Conservation (phyloP, 2,113 vertebrate genomes). For the Malurus cyaneus region DNA sequence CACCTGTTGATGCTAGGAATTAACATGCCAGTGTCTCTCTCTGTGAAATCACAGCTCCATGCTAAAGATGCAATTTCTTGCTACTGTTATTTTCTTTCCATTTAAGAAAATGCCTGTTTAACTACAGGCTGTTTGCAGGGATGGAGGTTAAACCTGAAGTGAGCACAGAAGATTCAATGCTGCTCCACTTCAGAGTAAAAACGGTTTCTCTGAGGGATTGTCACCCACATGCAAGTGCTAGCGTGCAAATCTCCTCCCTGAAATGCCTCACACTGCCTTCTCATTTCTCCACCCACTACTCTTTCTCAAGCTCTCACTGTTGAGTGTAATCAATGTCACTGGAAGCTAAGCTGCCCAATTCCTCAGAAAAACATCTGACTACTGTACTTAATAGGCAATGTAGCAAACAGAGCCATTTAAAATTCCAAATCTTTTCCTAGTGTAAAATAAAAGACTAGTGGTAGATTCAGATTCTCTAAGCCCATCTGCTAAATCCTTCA, state of each 20-base stretch:
- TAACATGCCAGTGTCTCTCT: background rate
- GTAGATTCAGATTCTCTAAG: slow-evolving; percentile 40
- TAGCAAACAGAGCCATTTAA: slow-evolving; percentile 58
- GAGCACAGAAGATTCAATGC: background rate
- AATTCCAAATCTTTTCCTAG: slow-evolving; percentile 54
- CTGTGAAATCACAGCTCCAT: background rate
- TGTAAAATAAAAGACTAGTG: slow-evolving; percentile 50
- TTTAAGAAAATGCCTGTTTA: background rate
- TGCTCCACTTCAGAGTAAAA: slow-evolving; percentile 6
- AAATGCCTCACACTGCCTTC: slow-evolving; percentile 40
- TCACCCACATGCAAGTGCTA: slow-evolving; percentile 30
- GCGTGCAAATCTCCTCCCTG: slow-evolving; percentile 21
- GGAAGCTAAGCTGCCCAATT: slow-evolving; percentile 53
- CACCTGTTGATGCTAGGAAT: background rate
- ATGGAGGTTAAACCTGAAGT: background rate
- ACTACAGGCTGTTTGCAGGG: background rate
- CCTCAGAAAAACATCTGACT: slow-evolving; percentile 51
- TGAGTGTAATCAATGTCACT: slow-evolving; percentile 30
- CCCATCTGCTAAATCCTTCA: slow-evolving; percentile 54
- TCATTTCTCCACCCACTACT: slow-evolving; percentile 43
- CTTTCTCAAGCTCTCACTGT: slow-evolving; percentile 23
- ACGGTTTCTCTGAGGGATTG: slow-evolving; percentile 1
- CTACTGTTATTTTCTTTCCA: background rate
- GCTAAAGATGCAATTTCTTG: background rate
- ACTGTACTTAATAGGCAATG: slow-evolving; percentile 47